Evolutionary conservation across 2,113 vertebrate species (phyloP), one percentile per base, ranked within the genome.

Genomic region (Suricata suricatta): DNA sequence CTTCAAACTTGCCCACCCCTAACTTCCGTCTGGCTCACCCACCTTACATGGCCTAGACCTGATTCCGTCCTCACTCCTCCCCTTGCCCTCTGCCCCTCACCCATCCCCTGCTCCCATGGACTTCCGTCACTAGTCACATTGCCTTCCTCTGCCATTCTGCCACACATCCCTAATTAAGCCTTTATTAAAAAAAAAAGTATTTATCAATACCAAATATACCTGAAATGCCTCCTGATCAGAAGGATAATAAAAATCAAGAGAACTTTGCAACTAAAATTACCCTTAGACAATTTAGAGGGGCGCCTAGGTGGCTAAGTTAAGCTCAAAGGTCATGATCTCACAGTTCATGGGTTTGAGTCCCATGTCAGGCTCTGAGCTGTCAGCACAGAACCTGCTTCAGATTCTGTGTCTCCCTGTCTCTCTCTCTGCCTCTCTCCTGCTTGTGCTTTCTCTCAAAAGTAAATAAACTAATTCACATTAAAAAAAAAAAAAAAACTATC

Each of bases 191-290:
- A 41, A 41, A 41, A 35, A 83, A 33, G 4, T 52, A 72, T 19
- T 50, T 91, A 79, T 25, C 7, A 27, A 84, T 23, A 87, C 12
- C 44, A 91, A 77, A 81, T 19, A 35, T 50, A 35, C 35, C 60
- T 27, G 31, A 93, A 89, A 90, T 94, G 79, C 57, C 9, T 85
- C 41, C 64, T 72, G 47, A 85, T 88, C 23, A 95, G 47, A 88
- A 85, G 16, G 41, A 54, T 72, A 89, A 84, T 79, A 85, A 47
- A 74, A 95, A 76, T 57, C 71, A 71, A 71, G 47, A 79, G 35
- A 95, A 93, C 38, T 87, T 4, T 84, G 12, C 71, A 93, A 74
- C 5, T 38, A 92, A 33, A 85, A 72, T 86, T 74, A 93, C 85
- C 35, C 3, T 68, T 35, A 81, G 5, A 96, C 7, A 60, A 60